Evolutionary conservation across 2,797 vertebrate species (phyloP), one percentile per base, ranked within the genome.

Genomic region (Chaunax sp.): DNA sequence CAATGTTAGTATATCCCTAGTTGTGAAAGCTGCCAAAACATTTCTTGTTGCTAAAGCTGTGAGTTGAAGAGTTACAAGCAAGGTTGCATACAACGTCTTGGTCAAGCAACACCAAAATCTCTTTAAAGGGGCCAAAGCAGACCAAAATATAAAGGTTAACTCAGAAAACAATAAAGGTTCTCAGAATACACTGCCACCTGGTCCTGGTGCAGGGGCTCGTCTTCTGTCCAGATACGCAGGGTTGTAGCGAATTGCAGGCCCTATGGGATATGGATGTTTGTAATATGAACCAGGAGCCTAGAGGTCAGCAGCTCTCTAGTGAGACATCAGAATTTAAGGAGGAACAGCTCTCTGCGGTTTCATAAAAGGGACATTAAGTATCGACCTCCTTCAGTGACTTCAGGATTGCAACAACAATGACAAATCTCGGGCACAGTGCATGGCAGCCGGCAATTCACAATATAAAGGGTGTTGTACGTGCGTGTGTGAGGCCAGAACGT

Each of bases 171-270:
- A 66, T 10, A 57, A 67, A 67, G 57, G 35, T 71, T 1, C 20
- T 81, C 65, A 78, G 72, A 85, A 79, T 57, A 72, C 77, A 81
- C 63, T 73, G 86, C 90, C 90, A 95, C 94, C 94, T 95, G 92
- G 89, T 92, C 83, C 90, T 43, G 84, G 67, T 35, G 81, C 71
- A 81, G 81, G 89, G 81, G 85, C 83, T 64, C 84, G 81, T 87
- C 93, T 86, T 79, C 91, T 88, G 82, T 94, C 91, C 88, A 95
- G 85, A 92, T 94, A 94, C 75, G 92, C 87, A 40, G 92, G 91
- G 76, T 95, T 95, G 93, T 88, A 93, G 81, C 67, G 80, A 69
- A 95, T 50, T 16, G 92, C 94, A 28, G 94, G 94, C 37, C 94
- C 95, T 95, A 87, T 57, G 73, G 71, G 84, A 89, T 90, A 93